phyloP scores from a whole-genome alignment of 1,140 invertebrate genomes.

The Papilio polyxenes region DNA sequence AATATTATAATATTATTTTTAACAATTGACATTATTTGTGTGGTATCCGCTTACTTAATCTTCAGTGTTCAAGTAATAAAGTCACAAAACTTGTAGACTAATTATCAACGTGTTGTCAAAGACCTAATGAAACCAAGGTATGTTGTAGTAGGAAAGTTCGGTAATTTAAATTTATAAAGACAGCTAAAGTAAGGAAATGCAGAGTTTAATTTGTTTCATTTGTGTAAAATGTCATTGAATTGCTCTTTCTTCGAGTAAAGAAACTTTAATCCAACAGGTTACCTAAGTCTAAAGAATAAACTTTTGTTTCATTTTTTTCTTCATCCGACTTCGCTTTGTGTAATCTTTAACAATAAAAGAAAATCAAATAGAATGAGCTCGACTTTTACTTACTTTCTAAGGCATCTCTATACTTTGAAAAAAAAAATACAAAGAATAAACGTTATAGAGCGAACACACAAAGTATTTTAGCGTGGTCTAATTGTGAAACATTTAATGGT shows the following conservation, averaged over 20 bases:
- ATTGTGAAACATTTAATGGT: too few species aligned
- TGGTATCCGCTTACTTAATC: too few species aligned
- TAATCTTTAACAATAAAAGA: slow-evolving; percentile 1
- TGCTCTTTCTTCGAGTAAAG: not conserved
- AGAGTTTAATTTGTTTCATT: not conserved
- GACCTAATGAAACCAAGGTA: too few species aligned
- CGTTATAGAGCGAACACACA: too few species aligned
- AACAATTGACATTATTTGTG: too few species aligned
- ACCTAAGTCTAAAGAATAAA: not conserved
- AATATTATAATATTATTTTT: too few species aligned
- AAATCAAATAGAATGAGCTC: not conserved
- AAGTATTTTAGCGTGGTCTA: too few species aligned
- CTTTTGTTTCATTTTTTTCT: not conserved
- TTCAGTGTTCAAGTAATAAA: too few species aligned
- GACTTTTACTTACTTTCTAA: not conserved
- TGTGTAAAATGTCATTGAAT: not conserved
- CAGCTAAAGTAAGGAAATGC: not conserved
- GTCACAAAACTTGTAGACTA: too few species aligned
- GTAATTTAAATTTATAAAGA: not conserved
- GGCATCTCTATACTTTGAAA: not conserved
- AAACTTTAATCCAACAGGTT: slow-evolving; percentile 2
- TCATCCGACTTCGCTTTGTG: not conserved
- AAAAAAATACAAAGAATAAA: not conserved
- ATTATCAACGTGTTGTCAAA: too few species aligned
- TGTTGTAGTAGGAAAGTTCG: too few species aligned